Percentiles rank a stretch among this genome's conserved stretches.
These are phyloP conservation scores for Ceratoteleas bidentatus DNA, from an alignment of 1,140 invertebrate species.

Conservation along the genomic window DNA sequence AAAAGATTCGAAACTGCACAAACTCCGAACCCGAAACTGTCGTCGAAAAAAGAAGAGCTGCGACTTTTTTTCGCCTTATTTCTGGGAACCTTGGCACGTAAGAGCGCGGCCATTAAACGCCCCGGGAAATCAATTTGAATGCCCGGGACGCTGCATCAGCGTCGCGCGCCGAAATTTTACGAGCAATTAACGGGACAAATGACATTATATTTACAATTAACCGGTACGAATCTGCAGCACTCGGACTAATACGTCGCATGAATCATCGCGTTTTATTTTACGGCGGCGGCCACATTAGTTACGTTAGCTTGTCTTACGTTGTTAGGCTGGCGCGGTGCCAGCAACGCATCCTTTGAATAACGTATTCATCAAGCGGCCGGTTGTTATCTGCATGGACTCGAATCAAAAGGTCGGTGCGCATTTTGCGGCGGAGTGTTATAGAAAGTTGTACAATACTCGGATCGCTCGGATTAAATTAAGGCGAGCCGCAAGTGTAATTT, in stretches of 20 bases:
- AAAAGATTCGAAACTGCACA: too few relatives aligned
- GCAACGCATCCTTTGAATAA: constrained; percentile 59
- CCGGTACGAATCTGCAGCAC: constrained; percentile 28
- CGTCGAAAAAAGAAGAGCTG: not conserved
- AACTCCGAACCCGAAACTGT: too few relatives aligned
- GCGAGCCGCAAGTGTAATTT: constrained; percentile 63
- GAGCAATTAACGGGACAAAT: constrained; percentile 41
- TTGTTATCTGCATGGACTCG: constrained; percentile 64
- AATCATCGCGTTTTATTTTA: constrained; percentile 55
- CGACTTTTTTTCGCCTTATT: not conserved
- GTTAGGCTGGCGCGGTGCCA: constrained; percentile 60
- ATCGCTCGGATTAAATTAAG: constrained; percentile 63
- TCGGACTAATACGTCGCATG: constrained; percentile 40
- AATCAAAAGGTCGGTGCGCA: constrained; percentile 59
- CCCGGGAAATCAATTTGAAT: constrained; percentile 32
- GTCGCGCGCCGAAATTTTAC: constrained; percentile 45
- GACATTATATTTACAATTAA: constrained; percentile 53
- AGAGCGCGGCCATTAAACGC: not conserved
- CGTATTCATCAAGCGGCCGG: constrained; percentile 63
- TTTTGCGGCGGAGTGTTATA: constrained; percentile 53
- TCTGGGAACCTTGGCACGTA: not conserved
- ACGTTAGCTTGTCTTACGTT: constrained; percentile 62
- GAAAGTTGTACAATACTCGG: constrained; percentile 59
- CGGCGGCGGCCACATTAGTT: constrained; percentile 32
- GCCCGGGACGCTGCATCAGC: constrained; percentile 15